These are phyloP conservation scores for Acropternis orthonyx DNA, from an alignment of 2,797 vertebrate species.

Conservation along the genomic window DNA sequence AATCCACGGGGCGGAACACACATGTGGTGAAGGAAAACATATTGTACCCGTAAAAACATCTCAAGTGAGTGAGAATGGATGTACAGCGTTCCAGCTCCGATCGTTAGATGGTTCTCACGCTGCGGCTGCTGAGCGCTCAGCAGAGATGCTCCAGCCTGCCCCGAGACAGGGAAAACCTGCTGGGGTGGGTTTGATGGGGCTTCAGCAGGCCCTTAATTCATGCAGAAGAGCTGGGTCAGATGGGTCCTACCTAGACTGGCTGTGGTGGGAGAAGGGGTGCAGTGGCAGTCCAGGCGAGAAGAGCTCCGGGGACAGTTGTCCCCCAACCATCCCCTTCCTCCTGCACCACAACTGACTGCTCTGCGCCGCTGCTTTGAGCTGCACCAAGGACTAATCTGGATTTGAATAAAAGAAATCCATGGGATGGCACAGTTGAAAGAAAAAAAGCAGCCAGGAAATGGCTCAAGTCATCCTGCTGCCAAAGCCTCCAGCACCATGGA, in stretches of 20 bases:
- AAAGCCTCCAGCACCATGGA: fast-evolving
- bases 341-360: neutral
- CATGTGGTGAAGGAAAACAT: constrained; percentile 34
- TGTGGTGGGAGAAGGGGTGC: neutral
- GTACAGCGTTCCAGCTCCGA: neutral
- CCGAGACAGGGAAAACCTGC: neutral
- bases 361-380: neutral
- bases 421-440: neutral
- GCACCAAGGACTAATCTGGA: neutral
- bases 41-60: neutral
- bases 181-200: neutral
- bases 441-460: neutral
- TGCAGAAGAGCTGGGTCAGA: neutral
- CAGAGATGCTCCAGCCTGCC: neutral
- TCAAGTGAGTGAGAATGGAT: neutral
- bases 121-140: neutral
- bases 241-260: neutral
- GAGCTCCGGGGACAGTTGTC: neutral
- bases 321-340: fast-evolving
- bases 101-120: fast-evolving
- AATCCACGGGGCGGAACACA: neutral
- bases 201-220: neutral
- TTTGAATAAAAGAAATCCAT: neutral
- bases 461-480: neutral
- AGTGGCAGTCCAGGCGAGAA: neutral